A percentile compares a stretch with the other conserved stretches of the same genome.
Conservation (phyloP, 1,140 invertebrate species). For the Brachionus paranguensis region DNA sequence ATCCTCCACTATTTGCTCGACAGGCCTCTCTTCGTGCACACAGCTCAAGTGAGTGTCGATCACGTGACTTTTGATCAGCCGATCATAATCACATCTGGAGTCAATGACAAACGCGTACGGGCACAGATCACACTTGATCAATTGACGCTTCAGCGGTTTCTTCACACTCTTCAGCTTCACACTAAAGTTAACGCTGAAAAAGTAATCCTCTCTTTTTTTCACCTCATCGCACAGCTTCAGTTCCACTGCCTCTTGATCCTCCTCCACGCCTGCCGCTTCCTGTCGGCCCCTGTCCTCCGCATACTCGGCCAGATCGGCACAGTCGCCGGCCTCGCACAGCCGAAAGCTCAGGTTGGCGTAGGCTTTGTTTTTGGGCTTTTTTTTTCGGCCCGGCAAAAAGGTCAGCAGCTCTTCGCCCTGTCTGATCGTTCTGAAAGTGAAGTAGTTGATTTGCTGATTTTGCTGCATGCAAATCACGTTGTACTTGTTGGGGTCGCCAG, state of each 20-base stretch:
- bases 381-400: background rate
- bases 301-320: background rate
- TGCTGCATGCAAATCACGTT: conserved; percentile 44
- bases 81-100: background rate
- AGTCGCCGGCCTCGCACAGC: background rate
- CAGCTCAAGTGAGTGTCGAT: background rate
- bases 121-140: conserved; percentile 26
- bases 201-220: conserved; percentile 11
- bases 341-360: background rate
- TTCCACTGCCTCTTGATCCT: background rate
- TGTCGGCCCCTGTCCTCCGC: background rate
- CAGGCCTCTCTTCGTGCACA: background rate
- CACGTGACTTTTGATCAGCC: background rate
- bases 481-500: conserved; percentile 41
- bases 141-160: background rate
- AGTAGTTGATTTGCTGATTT: conserved; percentile 43
- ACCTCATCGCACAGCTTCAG: background rate
- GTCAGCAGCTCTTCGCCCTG: conserved; percentile 26
- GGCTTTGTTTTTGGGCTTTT: background rate
- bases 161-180: background rate
- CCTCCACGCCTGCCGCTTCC: background rate
- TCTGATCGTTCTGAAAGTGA: background rate
- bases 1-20: background rate
- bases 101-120: background rate
- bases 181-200: background rate